A percentile compares a stretch with the other conserved stretches of the same genome.
phyloP scores from a whole-genome alignment of 2,888 invertebrate genomes.

The Erpobdella octoculata region DNA sequence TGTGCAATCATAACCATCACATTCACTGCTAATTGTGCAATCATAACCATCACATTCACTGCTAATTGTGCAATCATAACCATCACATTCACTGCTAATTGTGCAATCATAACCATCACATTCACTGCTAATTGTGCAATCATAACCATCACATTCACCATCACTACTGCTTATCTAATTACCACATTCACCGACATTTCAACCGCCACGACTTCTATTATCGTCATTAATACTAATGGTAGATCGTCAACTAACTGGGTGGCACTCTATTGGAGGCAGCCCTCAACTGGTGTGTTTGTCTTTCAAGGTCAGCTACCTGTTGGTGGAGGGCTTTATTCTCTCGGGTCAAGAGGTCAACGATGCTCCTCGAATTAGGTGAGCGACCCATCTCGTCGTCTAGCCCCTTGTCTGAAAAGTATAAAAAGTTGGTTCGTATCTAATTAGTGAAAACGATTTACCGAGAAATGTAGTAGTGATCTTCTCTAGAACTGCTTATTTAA shows the following conservation, averaged over 20 bases:
- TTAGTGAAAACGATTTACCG: no score
- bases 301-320: conserved; percentile 27
- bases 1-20: no score
- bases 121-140: no score
- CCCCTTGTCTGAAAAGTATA: conserved; percentile 24
- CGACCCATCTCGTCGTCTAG: conserved; percentile 28
- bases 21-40: no score
- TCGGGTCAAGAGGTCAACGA: conserved; percentile 28
- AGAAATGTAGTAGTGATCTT: no score
- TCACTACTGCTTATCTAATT: neutral
- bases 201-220: neutral
- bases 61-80: no score
- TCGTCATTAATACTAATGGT: neutral
- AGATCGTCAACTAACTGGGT: conserved; percentile 30
- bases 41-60: no score
- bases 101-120: no score
- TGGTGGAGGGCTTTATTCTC: conserved; percentile 27
- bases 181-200: neutral
- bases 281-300: conserved; percentile 30
- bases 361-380: conserved; percentile 24
- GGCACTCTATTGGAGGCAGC: conserved; percentile 32
- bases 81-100: no score
- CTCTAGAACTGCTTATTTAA: no score
- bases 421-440: no score
- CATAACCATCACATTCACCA: neutral